Evolutionary conservation across 2,113 vertebrate genomes (phyloP).

Genomic region (Sceloporus undulatus): DNA sequence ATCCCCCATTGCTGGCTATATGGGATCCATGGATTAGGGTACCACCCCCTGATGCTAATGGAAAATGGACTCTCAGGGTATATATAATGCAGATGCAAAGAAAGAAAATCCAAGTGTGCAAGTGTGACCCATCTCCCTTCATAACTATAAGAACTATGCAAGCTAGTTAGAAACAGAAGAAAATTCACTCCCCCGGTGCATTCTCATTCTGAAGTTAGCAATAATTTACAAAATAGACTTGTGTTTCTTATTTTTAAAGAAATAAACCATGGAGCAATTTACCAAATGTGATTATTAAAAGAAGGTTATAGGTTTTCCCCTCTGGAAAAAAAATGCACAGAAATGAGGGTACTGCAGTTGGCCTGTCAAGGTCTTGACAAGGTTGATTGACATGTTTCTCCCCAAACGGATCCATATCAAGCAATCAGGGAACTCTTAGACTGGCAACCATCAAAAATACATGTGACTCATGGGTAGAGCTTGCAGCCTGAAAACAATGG

Average conservation of each 20-base stretch:
- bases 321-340: neutral
- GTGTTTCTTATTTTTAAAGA: neutral
- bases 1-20: too few species aligned
- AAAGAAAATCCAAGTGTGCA: too few species aligned
- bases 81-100: too few species aligned
- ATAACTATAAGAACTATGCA: too few species aligned
- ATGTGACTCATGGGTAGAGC: constrained; percentile 41
- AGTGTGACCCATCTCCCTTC: too few species aligned
- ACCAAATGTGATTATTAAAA: neutral
- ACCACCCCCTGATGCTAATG: too few species aligned
- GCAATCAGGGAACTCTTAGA: neutral
- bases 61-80: too few species aligned
- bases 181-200: too few species aligned
- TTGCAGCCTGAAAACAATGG: constrained; percentile 6
- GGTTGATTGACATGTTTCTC: constrained; percentile 8
- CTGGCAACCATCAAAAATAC: constrained; percentile 29
- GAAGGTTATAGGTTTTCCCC: neutral
- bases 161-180: too few species aligned
- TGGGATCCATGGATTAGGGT: too few species aligned
- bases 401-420: constrained; percentile 13
- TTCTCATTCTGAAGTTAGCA: rapidly evolving
- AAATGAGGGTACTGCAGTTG: neutral
- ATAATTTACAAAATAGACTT: neutral
- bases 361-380: neutral
- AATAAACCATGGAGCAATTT: neutral